Evolutionary conservation across 2,888 invertebrate species (phyloP), one percentile per base, ranked within the genome.

Genomic region (Eupithecia vulgata): DNA sequence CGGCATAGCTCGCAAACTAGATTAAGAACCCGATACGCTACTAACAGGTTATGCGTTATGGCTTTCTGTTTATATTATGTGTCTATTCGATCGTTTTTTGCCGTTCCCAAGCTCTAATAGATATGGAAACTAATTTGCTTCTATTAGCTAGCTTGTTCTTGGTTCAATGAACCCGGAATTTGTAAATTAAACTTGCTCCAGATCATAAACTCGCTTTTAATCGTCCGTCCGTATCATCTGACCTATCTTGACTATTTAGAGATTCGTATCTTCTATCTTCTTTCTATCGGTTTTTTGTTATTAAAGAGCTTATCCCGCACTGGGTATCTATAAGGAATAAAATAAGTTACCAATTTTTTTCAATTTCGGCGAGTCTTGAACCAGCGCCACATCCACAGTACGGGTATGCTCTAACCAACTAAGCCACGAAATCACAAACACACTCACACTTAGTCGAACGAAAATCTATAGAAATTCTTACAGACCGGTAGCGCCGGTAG

Each of bases 1-100:
- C 78, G 81, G 84, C 85, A 83, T 85, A 85, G 80, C 83, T 81
- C 77, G 82, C 87, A 89, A 91, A 91, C 88, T 89, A 89, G 90
- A 91, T 91, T 90, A 87, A 81, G 86, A 83, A 83, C 75, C 68
- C 64, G 77, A 79, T 88, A 87, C 81, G 79, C 81, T 80, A 75
- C 77, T 79, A 81, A 83, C 80, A 76, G 78, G 77, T 79, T 79
- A 79, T 81, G 76, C 73, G 74, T 76, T 78, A 75, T 74, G 74
- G 74, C 74, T 76, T 75, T 74, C 61, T 68, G 71, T 75, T 78
- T 76, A 65, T 74, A 76, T 74, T 68, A 72, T 75, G 71, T 59
- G 61, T 78, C 72, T 76, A 79, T 79, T 75, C 62, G 69, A 75
- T 72, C 65, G 74, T 73, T 78, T 74, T 76, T 70, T 76, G 70